Evolutionary conservation across 2,888 invertebrate species (phyloP).

Genomic region (Synanthedon myopaeformis): DNA sequence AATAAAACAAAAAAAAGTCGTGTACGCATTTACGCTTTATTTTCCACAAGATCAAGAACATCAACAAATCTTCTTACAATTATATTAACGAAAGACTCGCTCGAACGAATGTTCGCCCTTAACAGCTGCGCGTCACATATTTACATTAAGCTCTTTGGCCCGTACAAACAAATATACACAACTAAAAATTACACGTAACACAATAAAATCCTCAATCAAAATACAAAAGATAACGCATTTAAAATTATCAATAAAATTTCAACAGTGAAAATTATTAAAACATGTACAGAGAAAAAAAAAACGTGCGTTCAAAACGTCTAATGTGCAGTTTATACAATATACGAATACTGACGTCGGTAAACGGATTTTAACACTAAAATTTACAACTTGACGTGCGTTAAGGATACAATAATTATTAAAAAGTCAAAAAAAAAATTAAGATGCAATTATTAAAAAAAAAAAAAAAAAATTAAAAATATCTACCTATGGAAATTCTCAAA

Average conservation of each 20-base stretch:
- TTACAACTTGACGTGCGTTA: slow-evolving; percentile 18
- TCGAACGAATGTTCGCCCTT: too few relatives aligned
- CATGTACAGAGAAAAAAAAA: slow-evolving; percentile 24
- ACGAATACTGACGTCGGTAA: slow-evolving; percentile 49
- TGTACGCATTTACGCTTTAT: slow-evolving; percentile 52
- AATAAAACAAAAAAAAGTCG: not conserved
- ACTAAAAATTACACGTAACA: slow-evolving; percentile 26
- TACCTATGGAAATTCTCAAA: too few relatives aligned
- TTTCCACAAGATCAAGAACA: slow-evolving; percentile 68
- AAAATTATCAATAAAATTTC: slow-evolving; percentile 63
- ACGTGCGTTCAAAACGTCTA: slow-evolving; percentile 12
- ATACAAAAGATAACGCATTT: slow-evolving; percentile 52
- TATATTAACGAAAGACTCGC: slow-evolving; percentile 63
- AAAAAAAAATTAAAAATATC: too few relatives aligned
- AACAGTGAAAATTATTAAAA: slow-evolving; percentile 38
- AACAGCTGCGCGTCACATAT: slow-evolving; percentile 47
- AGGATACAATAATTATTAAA: not conserved
- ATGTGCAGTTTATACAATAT: slow-evolving; percentile 21
- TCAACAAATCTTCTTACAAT: slow-evolving; percentile 69
- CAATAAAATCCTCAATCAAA: slow-evolving; percentile 52
- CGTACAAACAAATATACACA: slow-evolving; percentile 55
- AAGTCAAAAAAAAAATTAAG: not conserved
- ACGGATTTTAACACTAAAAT: slow-evolving; percentile 33
- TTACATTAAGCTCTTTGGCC: slow-evolving; percentile 70
- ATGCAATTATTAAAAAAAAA: not conserved